Evolutionary conservation across 2,888 invertebrate species (phyloP), one percentile per base, ranked within the genome.

Genomic region (Thecophora atra): DNA sequence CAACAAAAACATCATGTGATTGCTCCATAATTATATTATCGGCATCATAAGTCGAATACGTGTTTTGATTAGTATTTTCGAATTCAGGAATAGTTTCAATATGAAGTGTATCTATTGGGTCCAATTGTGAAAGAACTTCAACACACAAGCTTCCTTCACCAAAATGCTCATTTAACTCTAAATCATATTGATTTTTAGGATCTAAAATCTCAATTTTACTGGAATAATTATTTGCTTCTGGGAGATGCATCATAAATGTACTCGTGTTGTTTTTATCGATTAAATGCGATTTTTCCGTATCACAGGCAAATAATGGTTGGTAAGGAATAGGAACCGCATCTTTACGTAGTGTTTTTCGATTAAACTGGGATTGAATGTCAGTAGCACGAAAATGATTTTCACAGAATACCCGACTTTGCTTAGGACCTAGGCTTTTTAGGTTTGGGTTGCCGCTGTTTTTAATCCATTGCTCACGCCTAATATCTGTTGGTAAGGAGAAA

Each of bases 391-490:
- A 81, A 70, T 81, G 80, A 13, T 76, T 72, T 72, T 81, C 79
- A 71, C 81, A 81, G 47, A 81, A 78, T 21, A 73, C 76, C 17
- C 77, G 73, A 2, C 72, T 62, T 5, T 75, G 60, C 1, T 72
- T 77, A 2, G 58, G 44, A 11, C 68, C 65, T 2, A 80, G 71
- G 5, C 71, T 71, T 37, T 73, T 24, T 19, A 81, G 44, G 11
- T 67, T 26, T 26, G 75, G 75, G 65, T 81, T 81, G 17, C 81
- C 81, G n/a, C 81, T 81, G 70, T 81, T 80, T 26, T 72, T 71
- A 26, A 81, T 81, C 81, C 81, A 81, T 28, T 72, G 73, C 1
- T 73, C 42, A 8, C 81, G 78, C 0, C 81, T 73, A 3, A 73
- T 51, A 69, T 81, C 81, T 13, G 42, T 76, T 6, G 81, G 81